Conservation (phyloP, 2,113 vertebrate genomes). For the Podocnemis expansa region DNA sequence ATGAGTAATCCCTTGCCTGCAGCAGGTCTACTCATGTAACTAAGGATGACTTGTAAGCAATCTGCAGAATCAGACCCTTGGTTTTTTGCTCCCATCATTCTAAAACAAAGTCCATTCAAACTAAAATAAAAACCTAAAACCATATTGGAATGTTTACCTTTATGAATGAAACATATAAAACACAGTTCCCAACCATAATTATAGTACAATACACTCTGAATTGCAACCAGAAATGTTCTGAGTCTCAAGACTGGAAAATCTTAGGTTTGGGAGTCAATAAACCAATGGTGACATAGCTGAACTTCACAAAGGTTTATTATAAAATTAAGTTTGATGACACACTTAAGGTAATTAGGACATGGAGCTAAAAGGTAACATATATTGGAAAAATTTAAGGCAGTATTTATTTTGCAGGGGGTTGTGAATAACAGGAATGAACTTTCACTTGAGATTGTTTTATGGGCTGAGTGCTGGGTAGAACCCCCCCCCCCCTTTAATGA, state of each 20-base stretch:
- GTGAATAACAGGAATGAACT: conserved; percentile 1
- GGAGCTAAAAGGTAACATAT: conserved; percentile 49
- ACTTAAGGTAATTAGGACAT: conserved; percentile 53
- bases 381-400: conserved; percentile 4
- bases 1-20: not conserved
- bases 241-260: conserved; percentile 37
- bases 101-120: not conserved
- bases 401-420: not conserved
- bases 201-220: conserved; percentile 42
- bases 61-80: not conserved
- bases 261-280: conserved; percentile 18
- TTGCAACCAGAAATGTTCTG: conserved; percentile 44
- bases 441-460: not conserved
- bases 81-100: not conserved
- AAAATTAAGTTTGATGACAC: conserved; percentile 60
- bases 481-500: accelerated
- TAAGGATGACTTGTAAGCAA: not conserved
- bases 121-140: not conserved
- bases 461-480: not conserved
- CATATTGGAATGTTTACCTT: not conserved
- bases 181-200: not conserved
- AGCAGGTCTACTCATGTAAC: not conserved
- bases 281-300: conserved; percentile 54
- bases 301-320: conserved; percentile 14
- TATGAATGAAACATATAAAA: not conserved